phyloP scores from a whole-genome alignment of 2,113 vertebrate genomes.

The Forbesichthys agassizii region DNA sequence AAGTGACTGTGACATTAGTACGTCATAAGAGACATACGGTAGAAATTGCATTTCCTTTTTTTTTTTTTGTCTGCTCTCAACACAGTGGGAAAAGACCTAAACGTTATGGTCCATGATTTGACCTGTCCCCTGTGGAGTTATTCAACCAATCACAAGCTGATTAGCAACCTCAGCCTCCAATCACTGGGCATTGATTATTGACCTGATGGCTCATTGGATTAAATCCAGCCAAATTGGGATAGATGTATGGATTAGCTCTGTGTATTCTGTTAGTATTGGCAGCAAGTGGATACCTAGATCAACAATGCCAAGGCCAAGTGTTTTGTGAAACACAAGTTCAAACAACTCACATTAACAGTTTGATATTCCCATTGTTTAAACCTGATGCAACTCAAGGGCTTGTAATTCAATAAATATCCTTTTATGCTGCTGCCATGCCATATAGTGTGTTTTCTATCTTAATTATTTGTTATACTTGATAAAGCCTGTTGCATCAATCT shows the following conservation, averaged over 20 bases:
- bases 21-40: no score
- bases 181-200: constrained; percentile 64
- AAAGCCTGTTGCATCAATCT: not conserved
- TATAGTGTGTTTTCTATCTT: not conserved
- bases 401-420: not conserved
- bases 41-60: no score
- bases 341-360: not conserved
- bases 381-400: not conserved
- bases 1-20: no score
- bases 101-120: not conserved
- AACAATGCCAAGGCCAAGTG: constrained; percentile 15
- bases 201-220: constrained; percentile 50
- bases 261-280: constrained; percentile 66
- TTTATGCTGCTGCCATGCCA: not conserved
- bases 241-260: constrained; percentile 61
- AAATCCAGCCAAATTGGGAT: constrained; percentile 48
- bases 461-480: not conserved
- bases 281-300: constrained; percentile 19
- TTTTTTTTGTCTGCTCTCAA: no score
- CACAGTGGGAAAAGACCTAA: not conserved
- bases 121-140: constrained; percentile 36
- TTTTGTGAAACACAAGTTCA: constrained; percentile 8
- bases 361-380: constrained; percentile 20
- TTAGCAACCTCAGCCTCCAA: constrained; percentile 51
- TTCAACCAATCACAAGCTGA: constrained; percentile 56